Evolutionary conservation across 2,797 vertebrate genomes (phyloP), one percentile per base, ranked within the genome.

Genomic region (Sebastes reedi): DNA sequence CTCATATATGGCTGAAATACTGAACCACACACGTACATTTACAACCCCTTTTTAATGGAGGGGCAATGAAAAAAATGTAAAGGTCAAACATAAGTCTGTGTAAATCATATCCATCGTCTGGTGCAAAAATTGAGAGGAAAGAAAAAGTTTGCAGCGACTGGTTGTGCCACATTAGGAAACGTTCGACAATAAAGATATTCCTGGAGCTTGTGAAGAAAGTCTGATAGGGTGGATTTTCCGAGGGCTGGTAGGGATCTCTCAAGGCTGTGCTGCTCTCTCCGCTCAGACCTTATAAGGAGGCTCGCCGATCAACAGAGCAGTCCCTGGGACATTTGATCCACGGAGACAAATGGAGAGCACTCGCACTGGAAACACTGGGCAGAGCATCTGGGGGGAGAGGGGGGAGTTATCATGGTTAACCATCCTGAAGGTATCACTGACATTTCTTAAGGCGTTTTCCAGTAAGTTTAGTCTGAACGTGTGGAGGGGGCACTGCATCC

Each of bases 221-320:
- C 75, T 67, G 86, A 91, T 85, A 77, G 80, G 64, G 78, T 55
- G 25, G 74, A 77, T 88, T 93, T 95, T 94, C 85, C 86, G 82
- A 87, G 77, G 84, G 89, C 89, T 93, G 88, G 90, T 88, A 88
- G 86, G 84, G 90, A 90, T 85, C 85, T 90, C 89, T 91, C 87
- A 86, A 82, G 90, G 88, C 81, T 91, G 90, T 72, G 87, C 90
- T 72, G 87, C 90, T 93, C 89, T 84, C 84, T 60, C 80, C 73
- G 88, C 87, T 86, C 84, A 86, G 88, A 66, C 95, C 96, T 94
- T 95, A 95, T 95, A 96, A 93, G 95, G 96, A 94, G 91, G 91
- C 89, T 77, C 13, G 60, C 84, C 82, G 89, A 91, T 93, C 90
- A 92, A 87, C 91, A 83, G 85, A 91, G 88, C 87, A 82, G 85